Conservation (phyloP, 2,113 vertebrate species). For the Campylomormyrus tamandua region DNA sequence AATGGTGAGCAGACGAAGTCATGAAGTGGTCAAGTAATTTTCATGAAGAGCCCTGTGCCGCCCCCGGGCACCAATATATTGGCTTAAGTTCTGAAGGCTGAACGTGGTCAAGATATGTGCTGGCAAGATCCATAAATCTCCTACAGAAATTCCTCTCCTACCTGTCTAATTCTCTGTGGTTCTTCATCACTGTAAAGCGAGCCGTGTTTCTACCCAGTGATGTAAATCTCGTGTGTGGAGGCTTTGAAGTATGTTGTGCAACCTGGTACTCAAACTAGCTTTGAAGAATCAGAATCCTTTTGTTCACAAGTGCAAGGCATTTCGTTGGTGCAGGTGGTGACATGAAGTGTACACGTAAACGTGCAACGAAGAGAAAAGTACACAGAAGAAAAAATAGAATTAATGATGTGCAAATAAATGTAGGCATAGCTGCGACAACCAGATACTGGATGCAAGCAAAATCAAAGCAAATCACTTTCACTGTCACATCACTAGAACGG, state of each 20-base stretch:
- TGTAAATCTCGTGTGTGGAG: neutral
- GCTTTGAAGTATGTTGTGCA: neutral
- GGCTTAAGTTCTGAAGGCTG: neutral
- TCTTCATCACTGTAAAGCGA: neutral
- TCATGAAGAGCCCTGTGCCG: neutral
- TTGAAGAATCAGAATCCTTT: neutral
- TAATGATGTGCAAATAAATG: neutral
- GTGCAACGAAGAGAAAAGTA: neutral
- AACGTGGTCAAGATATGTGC: neutral
- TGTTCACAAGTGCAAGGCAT: neutral
- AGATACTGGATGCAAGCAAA: neutral
- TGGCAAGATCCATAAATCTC: neutral
- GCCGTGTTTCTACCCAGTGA: neutral
- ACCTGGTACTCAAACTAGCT: neutral
- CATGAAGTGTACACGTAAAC: neutral
- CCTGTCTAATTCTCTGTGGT: neutral
- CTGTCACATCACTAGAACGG: too few relatives aligned
- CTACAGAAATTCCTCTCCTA: neutral
- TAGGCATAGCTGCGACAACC: neutral
- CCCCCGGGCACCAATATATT: neutral
- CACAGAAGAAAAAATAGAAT: neutral
- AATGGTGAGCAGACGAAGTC: slow-evolving; percentile 66
- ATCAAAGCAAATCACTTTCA: too few relatives aligned
- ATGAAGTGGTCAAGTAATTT: neutral
- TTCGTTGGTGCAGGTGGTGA: neutral